A percentile compares a stretch with the other conserved stretches of the same genome.
phyloP scores from a whole-genome alignment of 2,797 vertebrate species.

The Salmo trutta region DNA sequence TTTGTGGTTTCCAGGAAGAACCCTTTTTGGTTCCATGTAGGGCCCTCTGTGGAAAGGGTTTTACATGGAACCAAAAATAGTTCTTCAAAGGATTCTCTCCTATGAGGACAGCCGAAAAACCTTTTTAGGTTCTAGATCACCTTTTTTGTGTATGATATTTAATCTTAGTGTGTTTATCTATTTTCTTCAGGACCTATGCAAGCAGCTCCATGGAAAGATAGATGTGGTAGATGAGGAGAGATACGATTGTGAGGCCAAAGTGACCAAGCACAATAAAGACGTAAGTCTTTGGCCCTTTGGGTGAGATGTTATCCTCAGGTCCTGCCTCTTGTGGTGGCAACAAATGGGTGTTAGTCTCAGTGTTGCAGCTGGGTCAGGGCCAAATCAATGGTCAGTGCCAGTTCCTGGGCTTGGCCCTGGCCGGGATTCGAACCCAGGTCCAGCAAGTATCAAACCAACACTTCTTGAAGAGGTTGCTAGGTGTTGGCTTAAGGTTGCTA shows the following conservation, averaged over 20 bases:
- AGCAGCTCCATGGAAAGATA: constrained; percentile 74
- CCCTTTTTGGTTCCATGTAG: no score
- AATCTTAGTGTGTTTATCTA: background rate
- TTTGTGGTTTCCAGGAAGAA: no score
- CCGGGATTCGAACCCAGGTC: background rate
- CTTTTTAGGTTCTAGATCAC: no score
- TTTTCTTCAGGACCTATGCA: constrained; percentile 70
- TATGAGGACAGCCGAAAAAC: no score
- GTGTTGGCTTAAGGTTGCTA: background rate
- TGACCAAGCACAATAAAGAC: constrained; percentile 79
- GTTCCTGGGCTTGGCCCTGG: background rate
- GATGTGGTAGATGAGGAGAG: constrained; percentile 78
- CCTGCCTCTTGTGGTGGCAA: background rate
- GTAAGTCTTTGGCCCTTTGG: constrained; percentile 58
- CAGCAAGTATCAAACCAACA: background rate
- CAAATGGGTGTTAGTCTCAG: background rate
- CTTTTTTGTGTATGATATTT: background rate
- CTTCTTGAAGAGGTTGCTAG: background rate
- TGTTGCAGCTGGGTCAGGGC: background rate
- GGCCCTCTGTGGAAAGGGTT: no score
- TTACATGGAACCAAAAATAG: no score
- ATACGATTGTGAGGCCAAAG: constrained; percentile 79
- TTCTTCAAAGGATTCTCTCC: no score
- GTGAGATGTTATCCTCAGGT: background rate
- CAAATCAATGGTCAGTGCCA: no score